phyloP scores from a whole-genome alignment of 2,888 invertebrate genomes.

The Epiblema foenella region DNA sequence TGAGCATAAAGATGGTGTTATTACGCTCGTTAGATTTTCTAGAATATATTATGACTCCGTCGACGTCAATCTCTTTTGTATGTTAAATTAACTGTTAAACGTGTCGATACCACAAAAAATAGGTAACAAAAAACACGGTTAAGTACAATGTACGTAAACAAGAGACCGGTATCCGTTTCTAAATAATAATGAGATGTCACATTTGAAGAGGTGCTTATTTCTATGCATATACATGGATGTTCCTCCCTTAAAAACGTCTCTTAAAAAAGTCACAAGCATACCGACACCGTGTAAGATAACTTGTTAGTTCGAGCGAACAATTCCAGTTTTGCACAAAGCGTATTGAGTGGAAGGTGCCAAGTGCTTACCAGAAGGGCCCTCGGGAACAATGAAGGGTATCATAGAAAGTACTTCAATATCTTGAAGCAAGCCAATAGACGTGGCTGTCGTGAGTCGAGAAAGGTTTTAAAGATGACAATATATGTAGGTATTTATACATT shows the following conservation, averaged over 20 bases:
- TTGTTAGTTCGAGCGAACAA: slow-evolving; percentile 18
- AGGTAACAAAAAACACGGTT: not conserved
- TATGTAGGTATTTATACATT: not conserved
- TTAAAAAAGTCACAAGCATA: not conserved
- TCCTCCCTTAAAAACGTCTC: not conserved
- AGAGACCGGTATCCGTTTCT: not conserved
- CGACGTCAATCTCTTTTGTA: slow-evolving; percentile 2
- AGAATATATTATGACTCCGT: not conserved
- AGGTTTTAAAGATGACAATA: slow-evolving; percentile 5
- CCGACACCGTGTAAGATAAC: not conserved
- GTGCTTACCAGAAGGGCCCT: slow-evolving; percentile 63
- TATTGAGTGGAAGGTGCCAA: slow-evolving; percentile 61
- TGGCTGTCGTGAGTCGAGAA: slow-evolving; percentile 6
- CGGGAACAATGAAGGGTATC: slow-evolving; percentile 61
- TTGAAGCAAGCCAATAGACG: slow-evolving; percentile 47
- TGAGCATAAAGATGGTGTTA: not conserved
- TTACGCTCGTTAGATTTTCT: not conserved
- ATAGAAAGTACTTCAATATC: slow-evolving; percentile 54
- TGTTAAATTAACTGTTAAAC: slow-evolving; percentile 12
- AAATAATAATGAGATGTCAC: slow-evolving; percentile 25
- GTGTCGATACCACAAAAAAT: not conserved
- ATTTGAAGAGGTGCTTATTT: not conserved
- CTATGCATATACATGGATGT: not conserved
- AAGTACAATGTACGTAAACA: slow-evolving; percentile 11
- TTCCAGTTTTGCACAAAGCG: slow-evolving; percentile 42